These are phyloP conservation scores for Onychomys leucogaster DNA, from an alignment of 2,797 vertebrate genomes.

Conservation along the genomic window DNA sequence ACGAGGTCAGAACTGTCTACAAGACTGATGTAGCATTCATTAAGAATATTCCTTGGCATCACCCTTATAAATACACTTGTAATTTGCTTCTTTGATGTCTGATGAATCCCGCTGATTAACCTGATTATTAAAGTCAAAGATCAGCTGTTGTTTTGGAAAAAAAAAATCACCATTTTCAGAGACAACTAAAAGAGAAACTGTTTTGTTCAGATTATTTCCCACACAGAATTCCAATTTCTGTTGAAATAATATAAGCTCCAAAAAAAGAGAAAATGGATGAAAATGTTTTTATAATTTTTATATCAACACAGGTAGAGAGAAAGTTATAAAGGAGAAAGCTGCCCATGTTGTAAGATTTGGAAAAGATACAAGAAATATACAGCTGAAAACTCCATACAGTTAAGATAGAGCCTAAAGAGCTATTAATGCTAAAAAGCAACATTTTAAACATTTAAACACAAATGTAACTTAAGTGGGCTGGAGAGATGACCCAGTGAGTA, in stretches of 20 bases:
- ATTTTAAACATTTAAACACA: not conserved
- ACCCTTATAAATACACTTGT: constrained; percentile 40
- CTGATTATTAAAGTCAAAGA: constrained; percentile 52
- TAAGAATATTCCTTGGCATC: not conserved
- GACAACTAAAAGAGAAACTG: constrained; percentile 37
- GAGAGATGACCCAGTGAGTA: not conserved
- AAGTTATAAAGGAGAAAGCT: constrained; percentile 28
- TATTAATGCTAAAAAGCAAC: not conserved
- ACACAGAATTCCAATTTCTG: constrained; percentile 38
- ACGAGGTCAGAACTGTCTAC: not conserved
- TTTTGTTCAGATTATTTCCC: constrained; percentile 59
- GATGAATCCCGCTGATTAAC: constrained; percentile 55
- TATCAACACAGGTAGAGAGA: constrained; percentile 37
- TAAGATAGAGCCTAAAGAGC: not conserved
- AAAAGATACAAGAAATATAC: constrained; percentile 51
- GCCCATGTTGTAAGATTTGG: not conserved
- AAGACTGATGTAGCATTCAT: not conserved
- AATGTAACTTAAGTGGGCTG: not conserved
- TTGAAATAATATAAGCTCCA: constrained; percentile 41
- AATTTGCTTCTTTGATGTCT: constrained; percentile 50
- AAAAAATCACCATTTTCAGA: constrained; percentile 60
- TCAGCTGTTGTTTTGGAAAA: constrained; percentile 67
- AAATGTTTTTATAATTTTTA: constrained; percentile 45
- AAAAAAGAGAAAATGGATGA: not conserved
- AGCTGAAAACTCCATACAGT: not conserved